phyloP scores from a whole-genome alignment of 2,888 invertebrate species.

The Apamea epomidion region DNA sequence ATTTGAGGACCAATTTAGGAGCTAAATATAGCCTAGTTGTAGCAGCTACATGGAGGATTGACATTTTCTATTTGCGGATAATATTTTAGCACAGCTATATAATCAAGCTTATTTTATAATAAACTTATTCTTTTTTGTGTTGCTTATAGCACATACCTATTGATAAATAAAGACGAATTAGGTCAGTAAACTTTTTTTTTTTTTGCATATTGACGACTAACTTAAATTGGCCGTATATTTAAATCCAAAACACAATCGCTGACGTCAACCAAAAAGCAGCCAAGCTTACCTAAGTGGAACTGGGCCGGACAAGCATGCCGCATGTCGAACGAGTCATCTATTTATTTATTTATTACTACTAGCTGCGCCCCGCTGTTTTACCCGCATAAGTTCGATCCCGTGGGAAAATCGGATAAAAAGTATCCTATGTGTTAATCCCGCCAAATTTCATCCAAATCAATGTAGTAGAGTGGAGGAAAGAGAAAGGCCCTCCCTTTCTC shows the following conservation, averaged over 20 bases:
- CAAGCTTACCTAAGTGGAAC: not conserved
- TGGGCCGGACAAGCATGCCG: not conserved
- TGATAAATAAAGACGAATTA: not conserved
- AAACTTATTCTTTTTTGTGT: not conserved
- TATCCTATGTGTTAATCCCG: too few species aligned
- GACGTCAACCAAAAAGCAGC: not conserved
- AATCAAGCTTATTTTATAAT: not conserved
- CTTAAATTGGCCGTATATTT: not conserved
- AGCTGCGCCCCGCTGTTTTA: too few species aligned
- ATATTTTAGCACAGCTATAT: not conserved
- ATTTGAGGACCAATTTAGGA: constrained; percentile 24
- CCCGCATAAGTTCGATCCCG: too few species aligned
- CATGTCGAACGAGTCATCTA: not conserved
- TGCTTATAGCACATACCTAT: not conserved
- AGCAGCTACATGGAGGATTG: not conserved
- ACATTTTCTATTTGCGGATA: not conserved
- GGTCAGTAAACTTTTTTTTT: not conserved
- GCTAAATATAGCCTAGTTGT: constrained; percentile 13
- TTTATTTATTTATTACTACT: not conserved
- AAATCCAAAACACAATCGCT: not conserved
- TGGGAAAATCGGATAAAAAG: too few species aligned
- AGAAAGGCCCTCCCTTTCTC: too few species aligned
- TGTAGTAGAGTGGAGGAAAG: not conserved
- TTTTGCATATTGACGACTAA: not conserved
- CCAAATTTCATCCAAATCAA: too few species aligned